Evolutionary conservation across 2,113 vertebrate species (phyloP), one percentile per base, ranked within the genome.

Genomic region (Plestiodon gilberti): DNA sequence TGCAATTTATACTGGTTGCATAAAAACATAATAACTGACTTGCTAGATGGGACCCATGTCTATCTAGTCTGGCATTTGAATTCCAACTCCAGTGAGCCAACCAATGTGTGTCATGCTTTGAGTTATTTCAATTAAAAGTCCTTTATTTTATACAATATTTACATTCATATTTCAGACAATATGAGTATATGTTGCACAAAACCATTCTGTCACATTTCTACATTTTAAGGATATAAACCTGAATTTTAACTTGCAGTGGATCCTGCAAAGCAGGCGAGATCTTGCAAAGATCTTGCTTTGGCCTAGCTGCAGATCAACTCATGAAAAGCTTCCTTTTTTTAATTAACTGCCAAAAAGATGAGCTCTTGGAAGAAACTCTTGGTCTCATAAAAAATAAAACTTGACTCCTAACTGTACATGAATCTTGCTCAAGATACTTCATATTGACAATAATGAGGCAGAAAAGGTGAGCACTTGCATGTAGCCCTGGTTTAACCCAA

Each of bases 131-230:
- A 55, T 52, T 84, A 62, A 75, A 64, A 25, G 13, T 65, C 11
- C 76, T 76, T 30, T 76, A 65, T 84, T 84, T 65, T 65, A 75
- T 25, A 76, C n/a, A n/a, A n/a, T n/a, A 55, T 67, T 77, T 84
- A 25, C 14, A 38, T 77, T 65, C 43, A 67, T 13, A 11, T 22
- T 1, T 33, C 35, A 75, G 3, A n/a, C 30, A 70, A 82, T 70
- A 83, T 69, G 62, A 55, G 22, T 28, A 35, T 18, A 23, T 84
- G n/a, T 23, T 13, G 52, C 5, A 59, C 18, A 57, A 28, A 25
- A 35, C 33, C 25, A 52, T 55, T 35, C 33, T 28, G 33, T 8
- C 40, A 74, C 38, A 40, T 8, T 62, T 23, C 23, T 62, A 61
- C 22, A 67, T 65, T 64, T 67, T 64, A 65, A 65, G 14, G 40